phyloP scores from a whole-genome alignment of 2,113 vertebrate species.

The Hipposideros armiger region DNA sequence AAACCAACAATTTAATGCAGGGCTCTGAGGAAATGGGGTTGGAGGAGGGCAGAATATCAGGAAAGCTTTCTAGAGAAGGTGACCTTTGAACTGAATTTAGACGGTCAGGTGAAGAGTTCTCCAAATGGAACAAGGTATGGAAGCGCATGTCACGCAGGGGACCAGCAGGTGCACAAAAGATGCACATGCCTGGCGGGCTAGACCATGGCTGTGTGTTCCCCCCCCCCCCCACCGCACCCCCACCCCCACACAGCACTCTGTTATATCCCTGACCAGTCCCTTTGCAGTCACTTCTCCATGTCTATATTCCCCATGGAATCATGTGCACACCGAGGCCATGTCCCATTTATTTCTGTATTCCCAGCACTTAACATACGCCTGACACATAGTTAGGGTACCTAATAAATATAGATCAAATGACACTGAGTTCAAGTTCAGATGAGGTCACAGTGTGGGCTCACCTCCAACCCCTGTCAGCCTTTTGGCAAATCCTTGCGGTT shows the following conservation, averaged over 20 bases:
- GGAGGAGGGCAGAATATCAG: background rate
- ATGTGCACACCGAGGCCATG: background rate
- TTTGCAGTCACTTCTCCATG: background rate
- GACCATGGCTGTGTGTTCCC: fast-evolving
- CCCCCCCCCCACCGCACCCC: background rate
- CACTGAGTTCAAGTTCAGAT: background rate
- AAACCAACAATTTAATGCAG: background rate
- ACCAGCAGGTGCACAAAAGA: background rate
- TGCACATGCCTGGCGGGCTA: no score
- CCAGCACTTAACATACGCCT: background rate
- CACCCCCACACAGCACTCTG: fast-evolving
- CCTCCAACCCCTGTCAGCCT: background rate
- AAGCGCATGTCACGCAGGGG: background rate
- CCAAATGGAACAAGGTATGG: background rate
- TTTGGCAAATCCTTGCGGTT: background rate
- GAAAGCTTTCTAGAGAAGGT: background rate
- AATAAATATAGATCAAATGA: background rate
- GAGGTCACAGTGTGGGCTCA: background rate
- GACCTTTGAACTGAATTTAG: background rate
- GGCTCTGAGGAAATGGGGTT: background rate
- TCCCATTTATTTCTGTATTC: background rate
- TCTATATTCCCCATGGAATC: background rate
- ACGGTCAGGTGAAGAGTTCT: background rate
- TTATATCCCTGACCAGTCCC: no score
- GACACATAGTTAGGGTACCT: background rate